Evolutionary conservation across 1,140 invertebrate genomes (phyloP).

Genomic region (Zaprionus capensis): DNA sequence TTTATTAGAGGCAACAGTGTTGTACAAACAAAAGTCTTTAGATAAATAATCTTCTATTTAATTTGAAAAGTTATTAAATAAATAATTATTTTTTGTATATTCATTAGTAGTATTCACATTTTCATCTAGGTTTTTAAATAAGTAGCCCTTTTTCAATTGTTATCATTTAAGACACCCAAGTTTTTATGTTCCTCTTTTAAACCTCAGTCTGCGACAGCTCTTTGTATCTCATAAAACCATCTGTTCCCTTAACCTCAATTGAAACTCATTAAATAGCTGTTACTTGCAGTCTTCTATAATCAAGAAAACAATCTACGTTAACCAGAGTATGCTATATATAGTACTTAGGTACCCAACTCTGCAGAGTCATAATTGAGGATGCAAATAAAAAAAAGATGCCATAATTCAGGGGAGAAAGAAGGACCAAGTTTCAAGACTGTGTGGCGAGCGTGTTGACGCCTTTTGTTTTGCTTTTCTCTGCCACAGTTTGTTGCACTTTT

Average conservation of each 20-base stretch:
- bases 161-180: neutral
- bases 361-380: conserved; percentile 42
- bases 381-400: conserved; percentile 49
- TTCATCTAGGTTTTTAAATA: neutral
- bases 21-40: too few species aligned
- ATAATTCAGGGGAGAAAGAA: conserved; percentile 32
- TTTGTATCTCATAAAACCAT: conserved; percentile 2
- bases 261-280: conserved; percentile 48
- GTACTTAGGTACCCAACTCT: conserved; percentile 8
- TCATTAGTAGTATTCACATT: neutral
- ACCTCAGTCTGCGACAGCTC: neutral
- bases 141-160: neutral
- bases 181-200: neutral
- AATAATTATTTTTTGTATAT: neutral
- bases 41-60: neutral
- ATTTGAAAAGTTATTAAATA: neutral
- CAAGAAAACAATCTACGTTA: conserved; percentile 34
- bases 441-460: conserved; percentile 40
- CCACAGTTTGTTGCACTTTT: conserved; percentile 38
- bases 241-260: conserved; percentile 42
- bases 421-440: conserved; percentile 14
- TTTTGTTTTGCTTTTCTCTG: conserved; percentile 56
- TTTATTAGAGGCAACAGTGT: neutral
- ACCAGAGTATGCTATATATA: neutral
- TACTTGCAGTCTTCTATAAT: conserved; percentile 25